Evolutionary conservation across 2,888 invertebrate species (phyloP).

Genomic region (Dolichopus griseipennis): DNA sequence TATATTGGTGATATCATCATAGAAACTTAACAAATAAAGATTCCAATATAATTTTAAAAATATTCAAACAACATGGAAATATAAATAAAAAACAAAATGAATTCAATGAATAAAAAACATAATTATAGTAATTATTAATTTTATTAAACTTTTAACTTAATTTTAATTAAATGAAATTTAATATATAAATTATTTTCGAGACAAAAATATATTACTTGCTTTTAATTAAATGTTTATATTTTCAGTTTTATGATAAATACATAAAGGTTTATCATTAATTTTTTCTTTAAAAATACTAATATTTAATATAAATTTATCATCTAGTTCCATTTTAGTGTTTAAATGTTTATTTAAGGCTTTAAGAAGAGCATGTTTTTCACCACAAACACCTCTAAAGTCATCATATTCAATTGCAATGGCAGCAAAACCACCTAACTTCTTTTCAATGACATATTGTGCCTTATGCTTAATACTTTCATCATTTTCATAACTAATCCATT

Average conservation of each 20-base stretch:
- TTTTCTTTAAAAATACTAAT: not conserved
- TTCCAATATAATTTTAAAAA: too few species aligned
- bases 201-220: too few species aligned
- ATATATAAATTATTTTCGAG: too few species aligned
- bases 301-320: not conserved
- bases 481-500: constrained; percentile 74
- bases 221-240: too few species aligned
- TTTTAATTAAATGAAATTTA: too few species aligned
- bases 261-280: not conserved
- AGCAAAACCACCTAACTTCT: constrained; percentile 54
- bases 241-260: not conserved
- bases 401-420: not conserved
- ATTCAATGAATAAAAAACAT: too few species aligned
- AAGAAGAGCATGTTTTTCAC: not conserved
- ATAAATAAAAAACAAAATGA: too few species aligned
- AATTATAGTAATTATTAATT: too few species aligned
- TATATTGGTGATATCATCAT: too few species aligned
- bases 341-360: not conserved
- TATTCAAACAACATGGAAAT: too few species aligned
- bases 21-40: too few species aligned
- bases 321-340: not conserved
- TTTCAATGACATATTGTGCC: constrained; percentile 51
- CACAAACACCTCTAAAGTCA: not conserved
- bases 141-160: too few species aligned
- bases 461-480: constrained; percentile 55